Base-by-base conservation (phyloP, 2,113 vertebrate species). In the Rissa tridactyla region DNA sequence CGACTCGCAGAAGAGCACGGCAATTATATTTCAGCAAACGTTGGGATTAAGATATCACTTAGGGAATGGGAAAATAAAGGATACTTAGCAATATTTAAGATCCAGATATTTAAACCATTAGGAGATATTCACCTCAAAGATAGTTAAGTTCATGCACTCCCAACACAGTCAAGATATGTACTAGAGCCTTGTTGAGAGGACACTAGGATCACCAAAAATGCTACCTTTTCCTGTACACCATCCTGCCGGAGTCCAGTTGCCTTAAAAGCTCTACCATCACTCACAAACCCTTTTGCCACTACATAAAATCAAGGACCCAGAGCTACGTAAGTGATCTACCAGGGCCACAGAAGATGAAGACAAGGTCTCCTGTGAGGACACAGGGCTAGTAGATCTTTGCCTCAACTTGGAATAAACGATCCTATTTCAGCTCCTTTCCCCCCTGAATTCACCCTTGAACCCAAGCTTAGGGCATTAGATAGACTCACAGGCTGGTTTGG, bases 251-350 rank as follows among this genome's bases (percentile, higher is more conserved):
- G 36, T 20, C 29, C 25, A 16, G 58, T 12, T 36, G 66, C 27
- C 15, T 36, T 19, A 29, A 69, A 49, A 70, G 14, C 36, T 76
- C 70, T 5, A 23, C 15, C 36, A 57, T 13, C 17, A 8, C n/a
- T 30, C 42, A 42, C 40, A 64, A 49, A 26, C 12, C 20, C 42
- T 51, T 57, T 32, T 57, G 72, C 11, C 62, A 30, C 49, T n/a
- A 30, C 29, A 8, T 5, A 5, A 86, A 87, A 23, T 32, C 42
- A 27, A 1, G 1, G 62, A 36, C 22, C 30, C 62, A 42, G 42
- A 76, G 62, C 54, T 66, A 40, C 0, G 0, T 10, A 20, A 20
- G 18, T 4, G 0, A 27, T 12, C 73, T 51, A 58, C 52, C 46
- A 46, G 38, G 40, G n/a, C 20, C 44, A 68, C 20, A 11, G 55